Evolutionary conservation across 23 tunicate species (phyloP).

Genomic region (Pegea sp.): DNA sequence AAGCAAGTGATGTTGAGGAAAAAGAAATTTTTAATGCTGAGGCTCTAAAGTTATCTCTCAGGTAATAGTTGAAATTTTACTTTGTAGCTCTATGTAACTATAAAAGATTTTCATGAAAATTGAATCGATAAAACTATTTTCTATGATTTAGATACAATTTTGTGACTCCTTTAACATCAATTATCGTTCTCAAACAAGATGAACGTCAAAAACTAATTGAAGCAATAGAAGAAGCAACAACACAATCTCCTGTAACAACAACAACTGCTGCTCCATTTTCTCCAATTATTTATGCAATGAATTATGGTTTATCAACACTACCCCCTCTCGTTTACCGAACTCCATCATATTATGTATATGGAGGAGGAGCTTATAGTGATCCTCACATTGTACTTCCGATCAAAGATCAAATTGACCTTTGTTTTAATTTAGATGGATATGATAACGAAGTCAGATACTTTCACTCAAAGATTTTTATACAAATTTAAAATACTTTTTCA

Average conservation of each 20-base stretch:
- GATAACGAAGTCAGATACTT: not conserved
- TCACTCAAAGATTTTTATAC: not conserved
- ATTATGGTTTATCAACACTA: not conserved
- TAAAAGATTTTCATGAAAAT: too few relatives aligned
- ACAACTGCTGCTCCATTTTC: not conserved
- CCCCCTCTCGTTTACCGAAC: not conserved
- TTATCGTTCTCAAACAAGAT: not conserved
- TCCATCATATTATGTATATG: not conserved
- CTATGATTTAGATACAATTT: not conserved
- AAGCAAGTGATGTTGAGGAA: not conserved
- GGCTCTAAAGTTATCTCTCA: not conserved
- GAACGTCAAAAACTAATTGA: not conserved
- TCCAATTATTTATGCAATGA: too few relatives aligned
- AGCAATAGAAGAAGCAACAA: not conserved
- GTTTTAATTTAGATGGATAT: not conserved
- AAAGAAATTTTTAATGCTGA: not conserved
- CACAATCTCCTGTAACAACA: not conserved
- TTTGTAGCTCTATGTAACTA: too few relatives aligned
- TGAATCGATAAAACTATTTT: not conserved
- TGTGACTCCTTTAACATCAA: not conserved
- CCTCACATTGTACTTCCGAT: not conserved
- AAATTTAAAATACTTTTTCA: not conserved
- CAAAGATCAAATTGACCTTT: not conserved
- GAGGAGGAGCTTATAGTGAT: not conserved
- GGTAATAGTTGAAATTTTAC: too few relatives aligned